Percentiles rank a stretch among this genome's conserved stretches.
These are phyloP conservation scores for Coelinius sp. DNA, from an alignment of 2,888 invertebrate genomes.

Conservation along the genomic window DNA sequence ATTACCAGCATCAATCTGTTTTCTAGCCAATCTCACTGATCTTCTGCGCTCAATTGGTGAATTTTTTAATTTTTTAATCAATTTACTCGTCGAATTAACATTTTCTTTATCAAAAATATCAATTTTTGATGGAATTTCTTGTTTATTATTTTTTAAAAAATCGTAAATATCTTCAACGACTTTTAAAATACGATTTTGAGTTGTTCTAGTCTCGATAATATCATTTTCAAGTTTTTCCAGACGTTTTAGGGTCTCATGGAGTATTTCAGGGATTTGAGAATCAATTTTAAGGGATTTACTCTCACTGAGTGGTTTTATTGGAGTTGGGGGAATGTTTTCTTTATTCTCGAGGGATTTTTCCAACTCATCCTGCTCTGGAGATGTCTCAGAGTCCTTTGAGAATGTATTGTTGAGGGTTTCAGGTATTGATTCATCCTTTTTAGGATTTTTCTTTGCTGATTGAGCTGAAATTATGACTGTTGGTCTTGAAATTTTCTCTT, in stretches of 20 bases:
- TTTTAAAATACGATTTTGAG: not conserved
- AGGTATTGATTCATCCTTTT: not conserved
- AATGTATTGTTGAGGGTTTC: not conserved
- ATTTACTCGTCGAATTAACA: not conserved
- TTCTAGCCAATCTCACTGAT: constrained; percentile 3
- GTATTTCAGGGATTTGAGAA: not conserved
- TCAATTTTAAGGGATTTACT: not conserved
- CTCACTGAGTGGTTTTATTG: not conserved
- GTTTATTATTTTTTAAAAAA: not conserved
- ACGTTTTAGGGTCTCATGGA: not conserved
- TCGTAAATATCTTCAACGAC: not conserved
- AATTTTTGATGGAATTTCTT: no score
- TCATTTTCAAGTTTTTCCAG: constrained; percentile 11
- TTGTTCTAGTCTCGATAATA: not conserved
- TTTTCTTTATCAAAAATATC: not conserved
- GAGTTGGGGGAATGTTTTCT: constrained; percentile 26
- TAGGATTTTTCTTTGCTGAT: not conserved
- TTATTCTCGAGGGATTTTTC: constrained; percentile 25
- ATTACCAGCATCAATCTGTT: not conserved
- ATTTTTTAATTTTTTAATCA: not conserved
- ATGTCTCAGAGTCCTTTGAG: not conserved
- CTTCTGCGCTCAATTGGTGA: not conserved
- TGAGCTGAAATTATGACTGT: constrained; percentile 22
- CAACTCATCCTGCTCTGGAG: not conserved
- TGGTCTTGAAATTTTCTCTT: not conserved